These are phyloP conservation scores for Peucedramus taeniatus DNA, from an alignment of 2,113 vertebrate species.

Conservation along the genomic window DNA sequence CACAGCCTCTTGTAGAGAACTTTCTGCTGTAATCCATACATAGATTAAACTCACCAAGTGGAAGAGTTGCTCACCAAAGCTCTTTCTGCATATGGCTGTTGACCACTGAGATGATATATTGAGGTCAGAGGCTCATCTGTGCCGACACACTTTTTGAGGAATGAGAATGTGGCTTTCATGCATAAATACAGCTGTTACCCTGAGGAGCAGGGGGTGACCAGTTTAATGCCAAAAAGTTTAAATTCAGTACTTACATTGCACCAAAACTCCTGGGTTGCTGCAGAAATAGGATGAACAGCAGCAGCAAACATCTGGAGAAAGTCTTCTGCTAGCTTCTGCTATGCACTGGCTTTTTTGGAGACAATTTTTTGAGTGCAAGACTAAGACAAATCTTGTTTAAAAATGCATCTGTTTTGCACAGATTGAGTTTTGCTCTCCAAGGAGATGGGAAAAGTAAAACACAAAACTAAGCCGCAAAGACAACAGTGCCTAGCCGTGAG, in stretches of 20 bases:
- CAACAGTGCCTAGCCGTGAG: background rate
- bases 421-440: background rate
- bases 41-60: background rate
- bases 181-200: background rate
- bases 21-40: background rate
- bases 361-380: background rate
- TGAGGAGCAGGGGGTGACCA: background rate
- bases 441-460: background rate
- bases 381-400: background rate
- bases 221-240: background rate
- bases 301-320: background rate
- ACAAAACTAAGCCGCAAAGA: background rate
- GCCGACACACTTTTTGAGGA: background rate
- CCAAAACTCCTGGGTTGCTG: background rate
- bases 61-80: background rate
- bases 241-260: background rate
- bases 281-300: background rate
- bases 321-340: background rate
- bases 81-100: background rate
- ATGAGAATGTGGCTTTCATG: background rate
- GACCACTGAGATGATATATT: background rate
- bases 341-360: background rate
- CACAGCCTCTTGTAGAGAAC: background rate
- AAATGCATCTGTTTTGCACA: background rate
- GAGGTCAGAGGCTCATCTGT: background rate